A percentile compares a stretch with the other conserved stretches of the same genome.
phyloP scores from a whole-genome alignment of 2,797 vertebrate species.

The Cossypha heuglini region DNA sequence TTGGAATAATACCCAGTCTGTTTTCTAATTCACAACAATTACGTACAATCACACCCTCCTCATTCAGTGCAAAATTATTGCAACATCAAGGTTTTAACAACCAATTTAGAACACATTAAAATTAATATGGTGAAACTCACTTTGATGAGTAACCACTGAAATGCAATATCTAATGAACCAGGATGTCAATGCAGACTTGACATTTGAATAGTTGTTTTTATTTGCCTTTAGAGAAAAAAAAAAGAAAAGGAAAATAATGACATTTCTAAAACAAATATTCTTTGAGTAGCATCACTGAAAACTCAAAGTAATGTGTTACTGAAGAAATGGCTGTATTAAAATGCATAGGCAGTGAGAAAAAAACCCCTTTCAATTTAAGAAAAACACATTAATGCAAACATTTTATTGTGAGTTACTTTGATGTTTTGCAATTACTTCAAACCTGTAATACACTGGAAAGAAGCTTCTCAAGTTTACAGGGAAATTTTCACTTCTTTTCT shows the following conservation, averaged over 20 bases:
- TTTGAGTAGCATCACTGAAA: not conserved
- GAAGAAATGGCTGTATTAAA: not conserved
- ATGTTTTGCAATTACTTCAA: not conserved
- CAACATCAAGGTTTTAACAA: not conserved
- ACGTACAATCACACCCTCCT: not conserved
- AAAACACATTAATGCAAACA: not conserved
- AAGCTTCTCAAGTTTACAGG: not conserved
- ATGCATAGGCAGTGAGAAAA: not conserved
- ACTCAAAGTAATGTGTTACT: not conserved
- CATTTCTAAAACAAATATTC: not conserved
- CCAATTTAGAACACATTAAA: not conserved
- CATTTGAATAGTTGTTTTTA: not conserved
- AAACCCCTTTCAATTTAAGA: not conserved
- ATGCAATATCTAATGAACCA: not conserved
- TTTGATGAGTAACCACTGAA: not conserved
- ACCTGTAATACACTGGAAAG: not conserved
- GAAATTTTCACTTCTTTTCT: not conserved
- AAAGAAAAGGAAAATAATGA: not conserved
- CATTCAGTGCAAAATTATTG: not conserved
- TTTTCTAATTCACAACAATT: not conserved
- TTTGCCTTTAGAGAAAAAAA: not conserved
- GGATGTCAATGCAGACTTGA: not conserved
- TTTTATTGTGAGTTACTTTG: not conserved
- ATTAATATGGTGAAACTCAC: not conserved
- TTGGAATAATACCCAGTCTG: not conserved